These are phyloP conservation scores for Apotomis capreana DNA, from an alignment of 2,888 invertebrate species.

Conservation along the genomic window DNA sequence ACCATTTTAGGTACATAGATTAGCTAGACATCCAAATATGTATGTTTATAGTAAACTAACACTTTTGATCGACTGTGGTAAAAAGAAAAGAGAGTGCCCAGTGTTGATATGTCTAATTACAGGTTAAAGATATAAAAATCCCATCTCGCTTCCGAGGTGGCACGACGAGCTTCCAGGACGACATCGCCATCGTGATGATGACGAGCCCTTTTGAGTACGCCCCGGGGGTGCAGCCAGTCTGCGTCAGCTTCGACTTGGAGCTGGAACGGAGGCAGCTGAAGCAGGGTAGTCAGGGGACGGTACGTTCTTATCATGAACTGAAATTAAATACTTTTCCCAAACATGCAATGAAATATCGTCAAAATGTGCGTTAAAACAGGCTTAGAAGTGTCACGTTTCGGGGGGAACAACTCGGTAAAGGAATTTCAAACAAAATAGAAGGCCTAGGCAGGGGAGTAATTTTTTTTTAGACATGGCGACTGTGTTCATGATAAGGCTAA, in stretches of 20 bases:
- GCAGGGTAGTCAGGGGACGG: slow-evolving; percentile 54
- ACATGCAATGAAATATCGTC: no score
- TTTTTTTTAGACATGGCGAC: no score
- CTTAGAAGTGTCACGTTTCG: no score
- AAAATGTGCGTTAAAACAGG: no score
- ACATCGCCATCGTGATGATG: slow-evolving; percentile 80
- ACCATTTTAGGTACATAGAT: no score
- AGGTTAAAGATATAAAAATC: slow-evolving; percentile 67
- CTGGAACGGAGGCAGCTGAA: slow-evolving; percentile 57
- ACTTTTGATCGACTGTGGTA: not conserved
- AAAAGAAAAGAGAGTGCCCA: not conserved
- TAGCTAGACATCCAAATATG: no score
- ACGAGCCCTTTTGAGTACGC: slow-evolving; percentile 65
- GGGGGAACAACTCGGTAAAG: no score
- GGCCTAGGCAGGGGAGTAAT: no score
- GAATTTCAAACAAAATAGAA: no score
- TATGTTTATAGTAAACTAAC: not conserved
- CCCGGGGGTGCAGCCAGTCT: slow-evolving; percentile 76
- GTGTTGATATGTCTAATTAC: slow-evolving; percentile 32
- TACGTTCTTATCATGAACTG: slow-evolving; percentile 30
- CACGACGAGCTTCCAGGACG: slow-evolving; percentile 80
- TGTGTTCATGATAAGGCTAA: no score
- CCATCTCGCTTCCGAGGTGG: slow-evolving; percentile 76
- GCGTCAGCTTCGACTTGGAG: slow-evolving; percentile 66
- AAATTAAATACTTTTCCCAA: no score